Conservation (phyloP, 2,888 invertebrate species). For the Lepidochrysops patricia region DNA sequence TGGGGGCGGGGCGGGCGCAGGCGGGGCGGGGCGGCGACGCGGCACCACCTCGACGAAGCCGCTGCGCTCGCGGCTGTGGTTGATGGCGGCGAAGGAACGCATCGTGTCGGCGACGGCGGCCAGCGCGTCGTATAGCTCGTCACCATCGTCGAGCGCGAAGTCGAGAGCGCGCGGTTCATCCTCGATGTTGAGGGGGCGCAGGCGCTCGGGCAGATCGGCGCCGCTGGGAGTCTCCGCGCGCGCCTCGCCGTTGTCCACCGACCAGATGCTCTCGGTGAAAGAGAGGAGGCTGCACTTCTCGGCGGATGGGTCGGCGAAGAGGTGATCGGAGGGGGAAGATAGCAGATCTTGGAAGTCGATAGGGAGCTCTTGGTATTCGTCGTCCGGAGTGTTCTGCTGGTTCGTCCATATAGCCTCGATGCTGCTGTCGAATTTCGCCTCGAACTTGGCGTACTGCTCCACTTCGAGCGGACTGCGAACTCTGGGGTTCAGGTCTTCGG, state of each 20-base stretch:
- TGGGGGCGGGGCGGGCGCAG: constrained; percentile 52
- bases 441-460: constrained; percentile 74
- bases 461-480: constrained; percentile 56
- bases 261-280: constrained; percentile 52
- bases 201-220: constrained; percentile 41
- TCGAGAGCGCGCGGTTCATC: constrained; percentile 37
- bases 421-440: constrained; percentile 80
- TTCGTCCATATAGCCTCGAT: constrained; percentile 80
- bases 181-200: constrained; percentile 43
- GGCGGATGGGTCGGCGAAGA: constrained; percentile 54
- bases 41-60: constrained; percentile 76
- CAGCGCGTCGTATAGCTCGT: constrained; percentile 55
- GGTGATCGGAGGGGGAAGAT: constrained; percentile 72
- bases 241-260: constrained; percentile 35
- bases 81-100: constrained; percentile 74
- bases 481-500: constrained; percentile 44
- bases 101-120: constrained; percentile 50
- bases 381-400: constrained; percentile 65
- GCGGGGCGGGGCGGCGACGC: constrained; percentile 65
- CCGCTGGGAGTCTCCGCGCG: constrained; percentile 35
- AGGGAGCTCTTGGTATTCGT: constrained; percentile 76
- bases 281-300: constrained; percentile 50
- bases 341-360: constrained; percentile 75
- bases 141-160: constrained; percentile 52
- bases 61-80: constrained; percentile 76